A percentile compares a stretch with the other conserved stretches of the same genome.
These are phyloP conservation scores for Euzophera pinguis DNA, from an alignment of 2,888 invertebrate genomes.

Conservation along the genomic window DNA sequence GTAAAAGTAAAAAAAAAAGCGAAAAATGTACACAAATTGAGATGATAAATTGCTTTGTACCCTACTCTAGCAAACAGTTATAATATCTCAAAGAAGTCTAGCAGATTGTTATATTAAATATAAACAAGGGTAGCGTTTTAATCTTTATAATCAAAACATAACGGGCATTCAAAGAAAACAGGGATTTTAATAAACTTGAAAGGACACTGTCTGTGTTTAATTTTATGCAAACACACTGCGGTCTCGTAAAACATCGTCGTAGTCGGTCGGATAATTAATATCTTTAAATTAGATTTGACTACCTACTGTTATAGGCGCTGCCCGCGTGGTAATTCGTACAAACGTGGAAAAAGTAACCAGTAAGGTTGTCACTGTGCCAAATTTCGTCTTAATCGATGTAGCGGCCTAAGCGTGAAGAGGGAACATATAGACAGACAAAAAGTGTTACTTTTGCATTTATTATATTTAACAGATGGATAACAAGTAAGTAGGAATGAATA, in stretches of 20 bases:
- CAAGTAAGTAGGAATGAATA: too few species aligned
- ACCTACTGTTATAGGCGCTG: too few species aligned
- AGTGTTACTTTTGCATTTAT: too few species aligned
- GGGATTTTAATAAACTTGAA: slow-evolving; percentile 1
- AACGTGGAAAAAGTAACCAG: too few species aligned
- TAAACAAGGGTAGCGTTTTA: slow-evolving; percentile 2
- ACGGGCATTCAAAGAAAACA: slow-evolving; percentile 7
- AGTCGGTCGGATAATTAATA: too few species aligned
- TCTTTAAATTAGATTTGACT: too few species aligned
- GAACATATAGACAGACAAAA: too few species aligned
- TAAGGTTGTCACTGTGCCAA: too few species aligned
- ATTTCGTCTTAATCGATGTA: too few species aligned
- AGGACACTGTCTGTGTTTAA: not conserved
- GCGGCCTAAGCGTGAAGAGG: too few species aligned
- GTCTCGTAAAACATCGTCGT: not conserved
- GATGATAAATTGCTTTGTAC: not conserved
- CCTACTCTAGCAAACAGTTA: not conserved
- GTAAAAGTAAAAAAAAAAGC: not conserved
- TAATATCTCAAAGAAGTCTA: not conserved
- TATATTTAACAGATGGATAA: too few species aligned
- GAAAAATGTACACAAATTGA: not conserved
- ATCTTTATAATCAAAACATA: slow-evolving; percentile 10
- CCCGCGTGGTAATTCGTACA: too few species aligned
- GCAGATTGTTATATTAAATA: slow-evolving; percentile 1
- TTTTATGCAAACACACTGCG: not conserved